Conservation (phyloP, 1,140 invertebrate genomes). For the Diabrotica undecimpunctata region DNA sequence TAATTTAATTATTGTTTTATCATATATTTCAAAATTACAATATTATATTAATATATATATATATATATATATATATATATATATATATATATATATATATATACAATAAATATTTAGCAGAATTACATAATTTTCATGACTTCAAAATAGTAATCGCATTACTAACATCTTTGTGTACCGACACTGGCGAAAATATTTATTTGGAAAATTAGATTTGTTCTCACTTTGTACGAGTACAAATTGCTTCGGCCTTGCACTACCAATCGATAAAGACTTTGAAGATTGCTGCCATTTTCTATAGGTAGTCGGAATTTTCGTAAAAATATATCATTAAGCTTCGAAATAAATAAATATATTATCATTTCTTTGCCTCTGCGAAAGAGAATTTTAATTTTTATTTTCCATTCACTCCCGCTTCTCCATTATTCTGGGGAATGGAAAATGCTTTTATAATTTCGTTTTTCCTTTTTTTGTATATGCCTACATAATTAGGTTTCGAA, state of each 20-base stretch:
- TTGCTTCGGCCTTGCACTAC: neutral
- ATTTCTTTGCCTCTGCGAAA: neutral
- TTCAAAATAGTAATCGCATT: too few species aligned
- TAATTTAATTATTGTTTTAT: too few species aligned
- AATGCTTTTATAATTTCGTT: constrained; percentile 3
- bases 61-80: too few species aligned
- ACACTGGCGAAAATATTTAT: neutral
- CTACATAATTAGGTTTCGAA: neutral
- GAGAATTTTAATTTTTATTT: constrained; percentile 3
- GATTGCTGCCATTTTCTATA: neutral
- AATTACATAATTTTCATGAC: too few species aligned
- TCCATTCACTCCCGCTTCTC: neutral
- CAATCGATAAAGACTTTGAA: neutral
- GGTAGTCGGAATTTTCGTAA: neutral
- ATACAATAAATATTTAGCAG: too few species aligned
- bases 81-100: too few species aligned
- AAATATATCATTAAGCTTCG: constrained; percentile 1
- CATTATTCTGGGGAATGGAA: neutral
- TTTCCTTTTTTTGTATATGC: neutral
- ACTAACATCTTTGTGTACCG: neutral
- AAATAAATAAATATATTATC: constrained; percentile 3
- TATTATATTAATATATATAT: too few species aligned
- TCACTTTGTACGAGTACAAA: neutral
- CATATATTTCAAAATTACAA: too few species aligned
- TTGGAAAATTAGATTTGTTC: neutral